Evolutionary conservation across 37 sponge, comb jelly and placozoan species (phyloP).

Genomic region (Bolinopsis microptera): DNA sequence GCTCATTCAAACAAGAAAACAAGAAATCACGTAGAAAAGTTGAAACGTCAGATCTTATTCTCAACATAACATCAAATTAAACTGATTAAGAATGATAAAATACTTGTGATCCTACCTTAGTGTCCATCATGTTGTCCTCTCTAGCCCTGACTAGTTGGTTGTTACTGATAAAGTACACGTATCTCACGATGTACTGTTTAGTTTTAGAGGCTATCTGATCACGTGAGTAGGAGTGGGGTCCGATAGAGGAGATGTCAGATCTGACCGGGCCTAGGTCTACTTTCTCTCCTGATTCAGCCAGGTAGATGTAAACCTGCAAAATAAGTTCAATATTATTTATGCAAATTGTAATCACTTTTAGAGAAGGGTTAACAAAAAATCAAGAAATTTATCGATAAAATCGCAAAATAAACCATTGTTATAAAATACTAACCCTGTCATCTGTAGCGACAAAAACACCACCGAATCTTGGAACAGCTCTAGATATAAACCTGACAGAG

Average conservation of each 20-base stretch:
- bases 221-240: neutral
- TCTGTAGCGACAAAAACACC: neutral
- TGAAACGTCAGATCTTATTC: too few relatives aligned
- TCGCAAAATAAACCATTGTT: too few relatives aligned
- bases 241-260: neutral
- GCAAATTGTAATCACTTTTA: too few relatives aligned
- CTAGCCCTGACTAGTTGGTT: neutral
- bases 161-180: neutral
- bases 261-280: neutral
- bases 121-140: neutral
- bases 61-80: too few relatives aligned
- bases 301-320: neutral
- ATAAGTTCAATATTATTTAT: too few relatives aligned
- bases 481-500: neutral
- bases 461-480: neutral
- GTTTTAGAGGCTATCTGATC: neutral
- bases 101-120: neutral
- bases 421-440: neutral
- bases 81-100: too few relatives aligned
- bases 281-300: neutral
- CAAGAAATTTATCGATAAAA: too few relatives aligned
- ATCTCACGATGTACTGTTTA: neutral
- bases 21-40: too few relatives aligned
- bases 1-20: too few relatives aligned
- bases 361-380: too few relatives aligned